Percentiles rank a stretch among this genome's conserved stretches.
phyloP scores from a whole-genome alignment of 64 coral and sea anemone species.

The Montipora sp. region DNA sequence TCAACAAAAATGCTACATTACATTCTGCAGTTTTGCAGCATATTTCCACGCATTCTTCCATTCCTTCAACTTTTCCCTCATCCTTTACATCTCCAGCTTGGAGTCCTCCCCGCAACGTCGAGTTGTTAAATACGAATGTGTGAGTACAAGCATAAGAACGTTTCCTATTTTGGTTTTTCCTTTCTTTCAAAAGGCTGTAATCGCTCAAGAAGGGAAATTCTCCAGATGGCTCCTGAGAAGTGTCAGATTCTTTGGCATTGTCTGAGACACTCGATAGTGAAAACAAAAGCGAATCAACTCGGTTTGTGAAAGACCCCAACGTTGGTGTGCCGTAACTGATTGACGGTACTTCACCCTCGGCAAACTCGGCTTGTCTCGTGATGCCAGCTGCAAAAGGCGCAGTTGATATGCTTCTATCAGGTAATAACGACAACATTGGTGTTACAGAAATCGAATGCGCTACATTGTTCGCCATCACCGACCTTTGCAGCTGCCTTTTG shows the following conservation, averaged over 20 bases:
- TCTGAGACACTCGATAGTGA: neutral
- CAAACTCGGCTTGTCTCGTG: neutral
- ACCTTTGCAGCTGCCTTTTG: neutral
- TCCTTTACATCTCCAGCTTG: constrained; percentile 73
- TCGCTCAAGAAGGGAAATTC: constrained; percentile 19
- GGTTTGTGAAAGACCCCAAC: neutral
- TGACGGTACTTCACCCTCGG: neutral
- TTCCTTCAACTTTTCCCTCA: constrained; percentile 36
- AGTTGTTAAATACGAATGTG: constrained; percentile 71
- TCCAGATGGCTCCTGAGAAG: neutral
- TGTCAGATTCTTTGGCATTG: neutral
- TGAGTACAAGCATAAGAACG: constrained; percentile 61
- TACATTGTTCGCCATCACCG: neutral
- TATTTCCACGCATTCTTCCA: constrained; percentile 61
- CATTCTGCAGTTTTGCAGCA: constrained; percentile 85
- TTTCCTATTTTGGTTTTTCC: constrained; percentile 13
- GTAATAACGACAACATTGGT: neutral
- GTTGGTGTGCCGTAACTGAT: neutral
- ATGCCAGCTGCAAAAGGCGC: neutral
- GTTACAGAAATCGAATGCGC: neutral
- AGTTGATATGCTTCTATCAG: neutral
- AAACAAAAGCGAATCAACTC: neutral
- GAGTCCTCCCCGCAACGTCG: constrained; percentile 60
- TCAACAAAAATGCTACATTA: constrained; percentile 76
- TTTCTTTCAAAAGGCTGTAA: constrained; percentile 26